A percentile compares a stretch with the other conserved stretches of the same genome.
phyloP scores from a whole-genome alignment of 2,888 invertebrate species.

The Polyommatus icarus region DNA sequence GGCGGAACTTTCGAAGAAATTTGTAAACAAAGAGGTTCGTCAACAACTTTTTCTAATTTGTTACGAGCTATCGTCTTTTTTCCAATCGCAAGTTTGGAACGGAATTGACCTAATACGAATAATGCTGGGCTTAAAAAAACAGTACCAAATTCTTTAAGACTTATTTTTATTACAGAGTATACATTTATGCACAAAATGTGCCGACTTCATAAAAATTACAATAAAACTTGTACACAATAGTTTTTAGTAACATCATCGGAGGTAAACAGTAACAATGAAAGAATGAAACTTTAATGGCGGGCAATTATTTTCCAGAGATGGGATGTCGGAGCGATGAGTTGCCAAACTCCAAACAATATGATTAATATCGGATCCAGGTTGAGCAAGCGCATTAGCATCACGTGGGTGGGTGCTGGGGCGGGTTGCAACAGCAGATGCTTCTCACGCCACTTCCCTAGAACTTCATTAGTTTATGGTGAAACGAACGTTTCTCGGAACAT shows the following conservation, averaged over 20 bases:
- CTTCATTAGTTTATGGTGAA: conserved; percentile 22
- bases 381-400: conserved; percentile 37
- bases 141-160: neutral
- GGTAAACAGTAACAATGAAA: conserved; percentile 8
- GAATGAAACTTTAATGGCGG: conserved; percentile 12
- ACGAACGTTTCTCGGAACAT: neutral
- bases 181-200: no score
- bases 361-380: conserved; percentile 36
- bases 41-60: conserved; percentile 13
- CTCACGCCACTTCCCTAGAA: conserved; percentile 28
- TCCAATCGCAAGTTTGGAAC: neutral
- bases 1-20: conserved; percentile 10
- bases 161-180: neutral
- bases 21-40: conserved; percentile 23
- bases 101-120: neutral
- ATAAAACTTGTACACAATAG: neutral
- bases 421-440: conserved; percentile 38
- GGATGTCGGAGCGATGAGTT: conserved; percentile 37
- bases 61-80: conserved; percentile 3
- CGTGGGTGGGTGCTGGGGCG: conserved; percentile 39
- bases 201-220: neutral
- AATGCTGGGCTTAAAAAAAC: neutral
- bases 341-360: conserved; percentile 35
- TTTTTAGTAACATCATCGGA: neutral
- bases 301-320: conserved; percentile 28